Conservation (phyloP, 2,113 vertebrate species). For the Rhodinocichla rosea region DNA sequence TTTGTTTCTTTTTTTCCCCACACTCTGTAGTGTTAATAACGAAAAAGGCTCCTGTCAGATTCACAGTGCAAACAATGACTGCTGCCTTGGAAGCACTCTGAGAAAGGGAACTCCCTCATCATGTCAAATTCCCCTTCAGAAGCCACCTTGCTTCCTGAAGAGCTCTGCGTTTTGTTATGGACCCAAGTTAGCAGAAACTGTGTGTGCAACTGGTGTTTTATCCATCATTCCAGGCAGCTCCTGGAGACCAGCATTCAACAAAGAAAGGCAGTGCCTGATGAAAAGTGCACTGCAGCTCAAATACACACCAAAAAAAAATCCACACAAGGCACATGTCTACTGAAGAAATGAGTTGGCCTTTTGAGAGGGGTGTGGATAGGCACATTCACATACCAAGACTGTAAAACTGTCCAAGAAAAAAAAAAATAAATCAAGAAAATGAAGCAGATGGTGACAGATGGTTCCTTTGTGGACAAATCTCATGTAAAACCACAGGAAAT, state of each 20-base stretch:
- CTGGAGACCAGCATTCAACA: background rate
- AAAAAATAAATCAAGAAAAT: background rate
- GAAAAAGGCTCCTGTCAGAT: background rate
- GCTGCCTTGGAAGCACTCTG: background rate
- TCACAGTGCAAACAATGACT: background rate
- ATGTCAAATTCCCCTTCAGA: background rate
- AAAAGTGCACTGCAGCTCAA: background rate
- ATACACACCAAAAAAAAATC: background rate
- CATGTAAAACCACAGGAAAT: conserved; percentile 38
- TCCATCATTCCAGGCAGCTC: background rate
- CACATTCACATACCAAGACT: background rate
- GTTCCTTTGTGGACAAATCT: background rate
- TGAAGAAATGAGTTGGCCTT: background rate
- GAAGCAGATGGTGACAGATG: background rate
- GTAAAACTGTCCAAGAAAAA: background rate
- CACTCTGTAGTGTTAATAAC: background rate
- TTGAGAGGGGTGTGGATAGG: background rate
- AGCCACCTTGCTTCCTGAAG: background rate
- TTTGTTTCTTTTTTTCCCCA: no score
- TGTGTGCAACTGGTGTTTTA: background rate
- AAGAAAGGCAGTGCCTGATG: background rate
- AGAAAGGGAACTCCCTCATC: background rate
- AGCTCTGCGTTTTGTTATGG: background rate
- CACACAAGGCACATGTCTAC: background rate
- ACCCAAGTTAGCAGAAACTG: background rate